Evolutionary conservation across 2,113 vertebrate genomes (phyloP), one percentile per base, ranked within the genome.

Genomic region (Poecilia latipinna): DNA sequence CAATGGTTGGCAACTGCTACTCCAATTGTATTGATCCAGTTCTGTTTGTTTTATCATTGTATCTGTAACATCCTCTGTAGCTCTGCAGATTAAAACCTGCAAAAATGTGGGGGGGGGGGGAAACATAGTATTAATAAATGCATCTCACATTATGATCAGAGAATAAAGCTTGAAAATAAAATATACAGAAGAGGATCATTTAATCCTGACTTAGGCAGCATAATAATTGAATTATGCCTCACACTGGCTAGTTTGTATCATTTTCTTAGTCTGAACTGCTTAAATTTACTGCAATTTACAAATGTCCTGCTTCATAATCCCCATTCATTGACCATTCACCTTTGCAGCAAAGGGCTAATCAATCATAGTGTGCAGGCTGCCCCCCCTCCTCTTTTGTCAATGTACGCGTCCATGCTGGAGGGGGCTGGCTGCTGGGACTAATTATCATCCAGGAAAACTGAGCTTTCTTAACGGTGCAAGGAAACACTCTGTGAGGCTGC

Each of bases 261-360:
- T 28, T n/a, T 13, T 12, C 79, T 65, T 7, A 70, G 15, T 0
- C 15, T 28, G 15, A 51, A 8, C 31, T 66, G 65, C 65, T 74
- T 63, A 44, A 48, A 65, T 13, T 71, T 15, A 37, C 24, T 51
- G 17, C 31, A 67, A 29, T 63, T 74, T 44, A 72, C 65, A 31
- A 66, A 28, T 65, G 64, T 71, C 26, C 19, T 79, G 75, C 29
- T 32, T 64, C 22, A 51, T 54, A 48, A 68, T 72, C 64, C 74
- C 75, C 84, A 65, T 65, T 82, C 82, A 83, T 7, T 83, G 78
- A 75, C 64, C 79, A 65, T 65, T 75, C 73, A 86, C 67, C 83
- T 73, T 76, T 77, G 85, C 82, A 84, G 75, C 73, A 82, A 60
- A 85, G 70, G 61, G 63, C 75, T 84, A 75, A 90, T 89, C 81